These are phyloP conservation scores for Scomber japonicus DNA, from an alignment of 2,113 vertebrate species.

Conservation along the genomic window DNA sequence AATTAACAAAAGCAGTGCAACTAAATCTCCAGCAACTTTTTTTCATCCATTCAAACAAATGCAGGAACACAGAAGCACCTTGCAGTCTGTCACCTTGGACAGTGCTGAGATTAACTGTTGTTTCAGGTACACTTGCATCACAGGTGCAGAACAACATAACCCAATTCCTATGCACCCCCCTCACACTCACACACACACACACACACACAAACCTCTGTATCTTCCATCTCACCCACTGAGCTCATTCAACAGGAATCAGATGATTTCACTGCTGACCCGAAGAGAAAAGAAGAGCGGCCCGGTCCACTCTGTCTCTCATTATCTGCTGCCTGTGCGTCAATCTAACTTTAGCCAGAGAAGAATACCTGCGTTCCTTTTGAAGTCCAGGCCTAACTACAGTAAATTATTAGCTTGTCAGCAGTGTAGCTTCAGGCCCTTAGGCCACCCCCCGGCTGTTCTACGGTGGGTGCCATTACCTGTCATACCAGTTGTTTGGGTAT, in stretches of 20 bases:
- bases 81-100: not conserved
- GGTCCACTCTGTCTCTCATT: constrained; percentile 75
- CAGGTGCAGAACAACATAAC: not conserved
- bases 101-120: constrained; percentile 13
- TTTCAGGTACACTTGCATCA: constrained; percentile 13
- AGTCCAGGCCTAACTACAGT: constrained; percentile 66
- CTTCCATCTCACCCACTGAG: constrained; percentile 41
- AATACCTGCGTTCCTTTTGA: constrained; percentile 78
- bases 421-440: constrained; percentile 56
- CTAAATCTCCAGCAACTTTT: no score
- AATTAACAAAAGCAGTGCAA: no score
- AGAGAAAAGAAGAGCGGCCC: constrained; percentile 53
- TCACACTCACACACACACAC: not conserved
- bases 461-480: constrained; percentile 57
- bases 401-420: constrained; percentile 72
- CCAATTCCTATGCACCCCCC: not conserved
- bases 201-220: constrained; percentile 7
- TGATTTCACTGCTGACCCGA: constrained; percentile 49
- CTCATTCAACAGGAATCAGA: constrained; percentile 60
- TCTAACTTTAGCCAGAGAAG: constrained; percentile 68
- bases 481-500: constrained; percentile 52
- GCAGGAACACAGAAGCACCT: constrained; percentile 1
- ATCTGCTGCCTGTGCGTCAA: constrained; percentile 70
- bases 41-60: not conserved
- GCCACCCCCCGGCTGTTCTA: constrained; percentile 64